Evolutionary conservation across 2,113 vertebrate genomes (phyloP).

Genomic region (Lates calcarifer): DNA sequence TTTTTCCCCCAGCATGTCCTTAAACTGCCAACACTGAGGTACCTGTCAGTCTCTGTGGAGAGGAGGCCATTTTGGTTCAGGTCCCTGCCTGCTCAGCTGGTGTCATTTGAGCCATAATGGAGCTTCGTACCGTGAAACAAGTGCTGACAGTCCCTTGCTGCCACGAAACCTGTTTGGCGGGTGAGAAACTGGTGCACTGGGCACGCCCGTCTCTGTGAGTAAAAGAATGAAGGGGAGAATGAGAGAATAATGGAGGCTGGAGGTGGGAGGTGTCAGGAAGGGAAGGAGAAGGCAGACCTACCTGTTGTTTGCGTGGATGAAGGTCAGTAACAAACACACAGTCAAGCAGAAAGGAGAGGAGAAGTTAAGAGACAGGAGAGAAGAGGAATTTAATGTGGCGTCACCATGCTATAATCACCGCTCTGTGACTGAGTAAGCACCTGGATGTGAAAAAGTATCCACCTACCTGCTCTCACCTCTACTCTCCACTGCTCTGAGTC

Average conservation of each 20-base stretch:
- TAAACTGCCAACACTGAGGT: not conserved
- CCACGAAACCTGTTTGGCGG: constrained; percentile 74
- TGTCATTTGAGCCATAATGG: constrained; percentile 48
- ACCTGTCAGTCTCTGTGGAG: not conserved
- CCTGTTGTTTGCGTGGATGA: constrained; percentile 31
- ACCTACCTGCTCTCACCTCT: constrained; percentile 40
- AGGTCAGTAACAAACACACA: constrained; percentile 28
- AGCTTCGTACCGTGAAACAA: constrained; percentile 15
- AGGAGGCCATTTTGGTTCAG: constrained; percentile 17
- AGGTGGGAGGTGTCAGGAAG: constrained; percentile 45
- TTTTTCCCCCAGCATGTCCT: not conserved
- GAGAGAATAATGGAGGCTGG: not conserved
- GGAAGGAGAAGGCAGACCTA: constrained; percentile 9
- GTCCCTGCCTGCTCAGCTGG: constrained; percentile 12
- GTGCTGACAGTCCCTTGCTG: constrained; percentile 1
- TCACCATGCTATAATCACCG: constrained; percentile 37
- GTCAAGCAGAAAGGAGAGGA: constrained; percentile 10
- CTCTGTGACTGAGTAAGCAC: constrained; percentile 22
- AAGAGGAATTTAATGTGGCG: constrained; percentile 28
- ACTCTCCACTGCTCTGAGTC: constrained; percentile 41
- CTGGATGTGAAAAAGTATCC: constrained; percentile 41
- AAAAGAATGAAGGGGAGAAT: constrained; percentile 54
- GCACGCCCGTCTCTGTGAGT: constrained; percentile 52
- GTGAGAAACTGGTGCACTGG: constrained; percentile 53
- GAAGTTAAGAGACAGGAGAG: constrained; percentile 15